These are phyloP conservation scores for Cyclophora punctaria DNA, from an alignment of 2,888 invertebrate genomes.

Conservation along the genomic window DNA sequence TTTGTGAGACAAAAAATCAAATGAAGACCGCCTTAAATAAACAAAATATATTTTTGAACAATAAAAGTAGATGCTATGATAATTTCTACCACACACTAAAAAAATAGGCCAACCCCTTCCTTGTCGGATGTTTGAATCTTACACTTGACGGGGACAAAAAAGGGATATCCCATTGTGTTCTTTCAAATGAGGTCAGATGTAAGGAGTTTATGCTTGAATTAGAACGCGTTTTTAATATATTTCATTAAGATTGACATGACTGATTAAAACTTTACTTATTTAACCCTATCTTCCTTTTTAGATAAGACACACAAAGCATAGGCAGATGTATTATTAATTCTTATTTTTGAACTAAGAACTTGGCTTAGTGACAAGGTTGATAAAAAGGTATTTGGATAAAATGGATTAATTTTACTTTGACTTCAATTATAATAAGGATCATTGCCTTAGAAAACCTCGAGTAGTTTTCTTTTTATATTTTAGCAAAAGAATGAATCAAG, in stretches of 20 bases:
- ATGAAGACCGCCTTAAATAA: constrained; percentile 34
- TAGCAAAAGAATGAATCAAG: too few species aligned
- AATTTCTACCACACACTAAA: constrained; percentile 46
- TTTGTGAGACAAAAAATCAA: constrained; percentile 8
- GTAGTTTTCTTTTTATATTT: too few species aligned
- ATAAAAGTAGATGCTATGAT: constrained; percentile 53
- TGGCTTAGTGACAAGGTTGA: background rate
- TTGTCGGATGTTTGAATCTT: constrained; percentile 57
- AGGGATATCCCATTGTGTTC: constrained; percentile 57
- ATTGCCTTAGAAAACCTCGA: too few species aligned
- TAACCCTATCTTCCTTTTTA: constrained; percentile 36
- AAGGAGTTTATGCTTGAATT: constrained; percentile 65
- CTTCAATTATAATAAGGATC: too few species aligned
- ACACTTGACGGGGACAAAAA: constrained; percentile 58
- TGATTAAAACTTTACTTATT: constrained; percentile 47
- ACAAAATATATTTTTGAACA: constrained; percentile 41
- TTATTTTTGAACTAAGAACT: background rate
- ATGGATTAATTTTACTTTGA: too few species aligned
- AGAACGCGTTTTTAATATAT: constrained; percentile 66
- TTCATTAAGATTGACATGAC: constrained; percentile 70
- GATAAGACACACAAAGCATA: constrained; percentile 10
- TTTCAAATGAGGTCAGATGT: constrained; percentile 54
- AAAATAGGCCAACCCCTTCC: constrained; percentile 62
- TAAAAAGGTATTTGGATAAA: background rate
- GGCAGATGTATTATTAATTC: too few species aligned